A percentile compares a stretch with the other conserved stretches of the same genome.
Conservation (phyloP, 2,113 vertebrate species). For the Plecotus auritus region DNA sequence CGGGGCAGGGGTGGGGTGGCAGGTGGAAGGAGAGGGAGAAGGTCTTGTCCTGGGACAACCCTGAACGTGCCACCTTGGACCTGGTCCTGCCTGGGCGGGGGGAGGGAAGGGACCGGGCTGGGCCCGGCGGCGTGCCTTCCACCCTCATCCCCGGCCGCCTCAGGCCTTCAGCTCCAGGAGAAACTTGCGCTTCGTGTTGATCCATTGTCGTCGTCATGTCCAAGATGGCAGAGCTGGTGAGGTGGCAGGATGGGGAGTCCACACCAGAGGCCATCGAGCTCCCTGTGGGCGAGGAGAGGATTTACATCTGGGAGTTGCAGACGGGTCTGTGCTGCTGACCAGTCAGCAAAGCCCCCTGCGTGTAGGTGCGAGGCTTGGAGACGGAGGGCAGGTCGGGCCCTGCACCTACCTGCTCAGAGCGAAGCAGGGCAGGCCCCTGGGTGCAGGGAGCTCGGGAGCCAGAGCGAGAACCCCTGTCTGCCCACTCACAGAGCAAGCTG, state of each 20-base stretch:
- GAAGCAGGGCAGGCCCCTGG: neutral
- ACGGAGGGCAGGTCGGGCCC: neutral
- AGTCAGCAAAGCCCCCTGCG: neutral
- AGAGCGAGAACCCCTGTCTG: accelerated
- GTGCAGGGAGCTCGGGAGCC: accelerated
- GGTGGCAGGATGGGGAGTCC: accelerated
- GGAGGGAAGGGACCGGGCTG: neutral
- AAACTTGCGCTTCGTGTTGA: accelerated
- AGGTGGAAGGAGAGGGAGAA: neutral
- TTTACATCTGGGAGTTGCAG: neutral
- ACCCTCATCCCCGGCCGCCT: accelerated
- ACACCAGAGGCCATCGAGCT: neutral
- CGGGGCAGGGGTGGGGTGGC: neutral
- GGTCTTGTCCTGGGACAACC: neutral
- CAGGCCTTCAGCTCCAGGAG: accelerated
- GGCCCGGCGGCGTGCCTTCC: accelerated
- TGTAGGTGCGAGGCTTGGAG: neutral
- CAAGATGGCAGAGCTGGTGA: neutral
- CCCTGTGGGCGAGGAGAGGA: neutral
- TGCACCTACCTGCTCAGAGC: neutral
- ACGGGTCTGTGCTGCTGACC: neutral
- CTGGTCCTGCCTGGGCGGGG: no score
- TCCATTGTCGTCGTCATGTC: neutral
- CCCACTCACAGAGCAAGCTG: neutral
- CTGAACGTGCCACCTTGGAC: accelerated